These are phyloP conservation scores for Orthochromis indermauri DNA, from an alignment of 2,113 vertebrate genomes.

Conservation along the genomic window DNA sequence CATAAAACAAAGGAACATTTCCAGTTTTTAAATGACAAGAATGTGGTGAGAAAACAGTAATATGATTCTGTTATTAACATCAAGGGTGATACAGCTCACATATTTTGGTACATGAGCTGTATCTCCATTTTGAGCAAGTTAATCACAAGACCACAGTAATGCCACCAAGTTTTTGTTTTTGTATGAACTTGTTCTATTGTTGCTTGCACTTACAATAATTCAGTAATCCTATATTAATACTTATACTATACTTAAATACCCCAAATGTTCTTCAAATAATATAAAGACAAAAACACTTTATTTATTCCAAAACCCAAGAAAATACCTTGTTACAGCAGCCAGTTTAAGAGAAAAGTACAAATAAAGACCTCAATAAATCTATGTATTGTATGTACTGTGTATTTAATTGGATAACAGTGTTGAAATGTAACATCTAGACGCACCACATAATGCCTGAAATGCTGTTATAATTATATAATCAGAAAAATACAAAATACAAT, in stretches of 20 bases:
- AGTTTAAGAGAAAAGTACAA: no score
- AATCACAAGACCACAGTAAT: fast-evolving
- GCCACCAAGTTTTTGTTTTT: neutral
- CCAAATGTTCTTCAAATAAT: fast-evolving
- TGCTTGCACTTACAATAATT: neutral
- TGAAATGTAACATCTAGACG: no score
- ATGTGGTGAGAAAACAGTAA: neutral
- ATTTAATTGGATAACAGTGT: no score
- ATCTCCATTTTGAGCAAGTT: neutral
- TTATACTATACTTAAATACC: fast-evolving
- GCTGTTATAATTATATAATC: no score
- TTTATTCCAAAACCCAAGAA: no score
- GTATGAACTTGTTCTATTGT: neutral
- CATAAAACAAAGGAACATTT: neutral
- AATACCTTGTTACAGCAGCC: no score
- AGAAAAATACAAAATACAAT: no score
- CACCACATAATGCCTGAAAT: no score
- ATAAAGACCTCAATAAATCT: no score
- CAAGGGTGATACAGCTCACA: neutral
- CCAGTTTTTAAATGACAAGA: neutral
- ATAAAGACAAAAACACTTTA: neutral
- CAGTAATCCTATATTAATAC: neutral
- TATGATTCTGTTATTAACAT: neutral
- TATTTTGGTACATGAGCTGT: neutral
- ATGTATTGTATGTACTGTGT: no score